phyloP scores from a whole-genome alignment of 2,888 invertebrate species.

The Agonopterix arenella region DNA sequence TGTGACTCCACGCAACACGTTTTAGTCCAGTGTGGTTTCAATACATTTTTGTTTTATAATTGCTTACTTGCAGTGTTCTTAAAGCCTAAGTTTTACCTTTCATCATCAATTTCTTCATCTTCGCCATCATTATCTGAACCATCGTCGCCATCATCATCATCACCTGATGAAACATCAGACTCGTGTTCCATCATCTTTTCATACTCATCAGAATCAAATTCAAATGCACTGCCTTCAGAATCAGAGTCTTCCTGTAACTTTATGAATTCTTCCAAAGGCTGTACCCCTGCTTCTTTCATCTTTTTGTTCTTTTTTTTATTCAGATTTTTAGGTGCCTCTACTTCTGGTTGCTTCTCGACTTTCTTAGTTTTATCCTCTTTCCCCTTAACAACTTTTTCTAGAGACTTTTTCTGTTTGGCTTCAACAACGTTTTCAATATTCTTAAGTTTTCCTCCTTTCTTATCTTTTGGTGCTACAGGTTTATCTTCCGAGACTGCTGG shows the following conservation, averaged over 20 bases:
- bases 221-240: slow-evolving; percentile 42
- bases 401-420: neutral
- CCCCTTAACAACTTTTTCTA: neutral
- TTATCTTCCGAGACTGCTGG: slow-evolving; percentile 14
- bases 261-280: slow-evolving; percentile 43
- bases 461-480: slow-evolving; percentile 9
- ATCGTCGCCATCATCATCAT: slow-evolving; percentile 16
- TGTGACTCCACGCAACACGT: too few relatives aligned
- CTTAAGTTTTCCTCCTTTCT: slow-evolving; percentile 6
- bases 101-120: slow-evolving; percentile 16
- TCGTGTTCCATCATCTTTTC: slow-evolving; percentile 43
- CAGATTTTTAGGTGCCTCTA: slow-evolving; percentile 7
- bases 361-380: neutral
- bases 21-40: too few relatives aligned
- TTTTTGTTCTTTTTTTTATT: slow-evolving; percentile 28
- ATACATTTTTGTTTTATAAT: neutral
- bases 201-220: slow-evolving; percentile 62
- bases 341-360: neutral
- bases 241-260: slow-evolving; percentile 31
- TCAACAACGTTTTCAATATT: slow-evolving; percentile 6
- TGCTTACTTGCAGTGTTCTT: neutral
- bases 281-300: slow-evolving; percentile 38
- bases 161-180: slow-evolving; percentile 23
- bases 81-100: slow-evolving; percentile 17
- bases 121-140: slow-evolving; percentile 12